phyloP scores from a whole-genome alignment of 2,113 vertebrate species.

The Lampris megalopsis region DNA sequence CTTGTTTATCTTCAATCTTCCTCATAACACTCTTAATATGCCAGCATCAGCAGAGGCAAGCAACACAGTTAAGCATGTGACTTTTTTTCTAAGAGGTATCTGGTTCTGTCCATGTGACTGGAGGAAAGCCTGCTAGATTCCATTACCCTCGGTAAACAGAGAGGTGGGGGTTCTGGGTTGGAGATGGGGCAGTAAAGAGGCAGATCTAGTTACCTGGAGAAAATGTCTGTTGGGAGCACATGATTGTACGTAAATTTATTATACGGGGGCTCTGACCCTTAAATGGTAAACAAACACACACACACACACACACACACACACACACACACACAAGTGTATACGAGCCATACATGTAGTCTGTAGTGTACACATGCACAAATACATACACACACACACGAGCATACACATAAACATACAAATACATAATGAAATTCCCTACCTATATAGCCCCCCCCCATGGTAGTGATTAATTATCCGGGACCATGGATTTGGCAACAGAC shows the following conservation, averaged over 20 bases:
- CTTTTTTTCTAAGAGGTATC: conserved; percentile 62
- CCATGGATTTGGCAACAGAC: no score
- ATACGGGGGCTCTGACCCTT: conserved; percentile 33
- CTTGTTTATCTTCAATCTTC: not conserved
- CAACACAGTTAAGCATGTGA: conserved; percentile 62
- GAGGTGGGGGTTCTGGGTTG: conserved; percentile 37
- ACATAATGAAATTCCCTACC: no score
- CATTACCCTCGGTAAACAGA: conserved; percentile 64
- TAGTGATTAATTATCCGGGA: no score
- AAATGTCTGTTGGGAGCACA: conserved; percentile 50
- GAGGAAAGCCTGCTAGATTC: conserved; percentile 54
- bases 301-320: not conserved
- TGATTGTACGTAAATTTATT: conserved; percentile 47
- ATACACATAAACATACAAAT: no score
- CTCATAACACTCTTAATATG: not conserved
- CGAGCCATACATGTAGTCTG: not conserved
- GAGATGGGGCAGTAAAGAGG: not conserved
- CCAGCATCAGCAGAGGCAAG: conserved; percentile 32
- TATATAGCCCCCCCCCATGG: no score
- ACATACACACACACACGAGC: no score
- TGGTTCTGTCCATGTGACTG: conserved; percentile 72
- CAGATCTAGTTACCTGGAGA: conserved; percentile 68
- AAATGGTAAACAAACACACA: conserved; percentile 45
- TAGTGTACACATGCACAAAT: not conserved
- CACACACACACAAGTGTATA: not conserved